Evolutionary conservation across 2,113 vertebrate genomes (phyloP).

Genomic region (Tricholaema leucomelas): DNA sequence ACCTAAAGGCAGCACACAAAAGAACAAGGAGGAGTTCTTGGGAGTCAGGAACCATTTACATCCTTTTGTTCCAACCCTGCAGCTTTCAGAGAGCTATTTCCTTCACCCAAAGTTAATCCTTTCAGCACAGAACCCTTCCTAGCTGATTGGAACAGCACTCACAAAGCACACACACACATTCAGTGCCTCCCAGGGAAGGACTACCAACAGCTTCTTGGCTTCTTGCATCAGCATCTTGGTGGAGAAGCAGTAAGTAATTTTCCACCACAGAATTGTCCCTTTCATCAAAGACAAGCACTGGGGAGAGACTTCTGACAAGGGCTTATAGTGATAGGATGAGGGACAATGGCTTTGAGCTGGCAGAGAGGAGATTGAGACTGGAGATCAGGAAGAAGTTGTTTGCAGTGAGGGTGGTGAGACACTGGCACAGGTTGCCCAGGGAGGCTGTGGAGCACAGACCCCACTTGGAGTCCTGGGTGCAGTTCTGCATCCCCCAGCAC

Average conservation of each 20-base stretch:
- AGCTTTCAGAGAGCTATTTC: neutral
- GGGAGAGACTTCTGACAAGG: too few species aligned
- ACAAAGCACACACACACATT: neutral
- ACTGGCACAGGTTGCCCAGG: too few species aligned
- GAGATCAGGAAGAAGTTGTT: too few species aligned
- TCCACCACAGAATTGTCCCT: neutral
- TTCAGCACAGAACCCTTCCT: neutral
- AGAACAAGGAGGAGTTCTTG: neutral
- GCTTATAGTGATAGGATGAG: too few species aligned
- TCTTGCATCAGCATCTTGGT: neutral
- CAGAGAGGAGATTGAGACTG: too few species aligned
- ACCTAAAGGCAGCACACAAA: constrained; percentile 61
- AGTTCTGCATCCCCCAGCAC: too few species aligned
- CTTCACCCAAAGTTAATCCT: neutral
- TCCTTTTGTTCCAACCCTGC: neutral
- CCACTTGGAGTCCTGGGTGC: too few species aligned
- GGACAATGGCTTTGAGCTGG: too few species aligned
- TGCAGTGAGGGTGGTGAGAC: too few species aligned
- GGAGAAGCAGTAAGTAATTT: neutral
- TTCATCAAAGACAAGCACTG: neutral
- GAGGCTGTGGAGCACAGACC: too few species aligned
- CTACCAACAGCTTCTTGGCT: neutral
- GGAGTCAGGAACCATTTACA: neutral
- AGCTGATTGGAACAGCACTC: neutral
- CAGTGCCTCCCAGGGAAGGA: neutral